Evolutionary conservation across 2,888 invertebrate genomes (phyloP).

Genomic region (Leucophenga maculata): DNA sequence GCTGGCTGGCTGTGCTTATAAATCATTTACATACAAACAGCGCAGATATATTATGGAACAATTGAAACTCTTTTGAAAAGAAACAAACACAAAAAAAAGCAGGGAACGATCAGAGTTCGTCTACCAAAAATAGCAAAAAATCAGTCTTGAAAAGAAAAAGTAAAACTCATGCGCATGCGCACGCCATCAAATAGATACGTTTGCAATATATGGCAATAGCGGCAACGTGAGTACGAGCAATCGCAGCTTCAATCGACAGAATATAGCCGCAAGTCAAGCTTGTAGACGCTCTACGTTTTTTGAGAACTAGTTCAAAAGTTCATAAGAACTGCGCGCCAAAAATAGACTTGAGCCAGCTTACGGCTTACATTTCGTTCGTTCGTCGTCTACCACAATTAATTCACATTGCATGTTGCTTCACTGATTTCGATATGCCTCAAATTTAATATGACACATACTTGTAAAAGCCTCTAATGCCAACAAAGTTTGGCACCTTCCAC

Average conservation of each 20-base stretch:
- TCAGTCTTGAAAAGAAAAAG: constrained; percentile 43
- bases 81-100: constrained; percentile 4
- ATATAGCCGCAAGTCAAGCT: background rate
- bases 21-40: constrained; percentile 3
- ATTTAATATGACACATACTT: background rate
- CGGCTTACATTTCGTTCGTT: no score
- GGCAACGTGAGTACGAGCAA: constrained; percentile 34
- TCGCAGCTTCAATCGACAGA: constrained; percentile 23
- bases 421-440: constrained; percentile 2
- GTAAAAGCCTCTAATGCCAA: constrained; percentile 1
- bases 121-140: constrained; percentile 13
- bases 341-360: constrained; percentile 6
- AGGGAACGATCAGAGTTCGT: background rate
- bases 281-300: background rate
- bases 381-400: no score
- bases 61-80: constrained; percentile 41
- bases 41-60: constrained; percentile 14
- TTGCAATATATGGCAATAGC: constrained; percentile 21
- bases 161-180: constrained; percentile 53
- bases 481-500: no score
- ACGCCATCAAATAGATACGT: constrained; percentile 26
- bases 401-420: background rate
- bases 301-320: constrained; percentile 67
- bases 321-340: constrained; percentile 43
- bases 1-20: background rate